Conservation (phyloP, 2,113 vertebrate genomes). For the Plotosus lineatus region DNA sequence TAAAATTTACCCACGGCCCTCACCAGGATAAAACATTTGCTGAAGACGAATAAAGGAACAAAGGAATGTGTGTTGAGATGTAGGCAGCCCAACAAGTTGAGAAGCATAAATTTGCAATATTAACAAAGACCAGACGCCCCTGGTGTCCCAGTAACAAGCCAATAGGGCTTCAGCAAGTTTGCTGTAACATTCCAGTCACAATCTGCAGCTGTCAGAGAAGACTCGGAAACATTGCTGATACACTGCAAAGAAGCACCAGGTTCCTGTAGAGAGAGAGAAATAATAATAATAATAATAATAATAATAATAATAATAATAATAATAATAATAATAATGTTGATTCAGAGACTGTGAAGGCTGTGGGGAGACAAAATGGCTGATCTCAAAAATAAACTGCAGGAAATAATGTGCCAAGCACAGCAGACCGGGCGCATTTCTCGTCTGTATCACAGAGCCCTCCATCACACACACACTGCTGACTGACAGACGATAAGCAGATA, state of each 20-base stretch:
- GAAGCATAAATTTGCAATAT: background rate
- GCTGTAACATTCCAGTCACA: slow-evolving; percentile 15
- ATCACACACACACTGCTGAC: background rate
- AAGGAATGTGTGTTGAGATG: background rate
- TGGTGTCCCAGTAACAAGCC: slow-evolving; percentile 2
- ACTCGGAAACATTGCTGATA: background rate
- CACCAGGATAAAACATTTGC: background rate
- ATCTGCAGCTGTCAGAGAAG: slow-evolving; percentile 1
- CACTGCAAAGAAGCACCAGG: background rate
- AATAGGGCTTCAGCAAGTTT: slow-evolving; percentile 15
- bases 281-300: too few species aligned
- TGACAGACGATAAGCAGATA: slow-evolving; percentile 20
- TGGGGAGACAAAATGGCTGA: slow-evolving; percentile 30
- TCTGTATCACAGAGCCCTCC: background rate
- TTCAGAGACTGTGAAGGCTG: slow-evolving; percentile 16
- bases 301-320: too few species aligned
- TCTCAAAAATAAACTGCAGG: slow-evolving; percentile 21
- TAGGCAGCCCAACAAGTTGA: background rate
- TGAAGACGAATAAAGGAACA: background rate
- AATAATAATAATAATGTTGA: too few species aligned
- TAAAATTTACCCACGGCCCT: background rate
- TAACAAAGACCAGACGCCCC: background rate
- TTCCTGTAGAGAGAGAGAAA: background rate
- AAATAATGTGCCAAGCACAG: slow-evolving; percentile 28
- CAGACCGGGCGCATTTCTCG: slow-evolving; percentile 7